These are phyloP conservation scores for Homarus americanus DNA, from an alignment of 1,140 invertebrate species.

Conservation along the genomic window DNA sequence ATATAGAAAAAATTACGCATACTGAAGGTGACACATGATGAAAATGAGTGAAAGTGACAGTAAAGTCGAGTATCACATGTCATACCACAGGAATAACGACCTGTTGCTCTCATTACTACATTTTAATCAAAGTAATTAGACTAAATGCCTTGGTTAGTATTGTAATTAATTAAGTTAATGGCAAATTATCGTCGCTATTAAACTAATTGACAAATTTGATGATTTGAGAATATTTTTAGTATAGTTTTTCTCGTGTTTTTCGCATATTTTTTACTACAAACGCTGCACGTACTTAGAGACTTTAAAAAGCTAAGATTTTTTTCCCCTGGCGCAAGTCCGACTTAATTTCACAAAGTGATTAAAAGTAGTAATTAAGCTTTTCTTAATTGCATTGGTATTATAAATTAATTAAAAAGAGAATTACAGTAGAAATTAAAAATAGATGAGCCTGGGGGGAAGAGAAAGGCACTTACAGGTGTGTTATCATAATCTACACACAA, in stretches of 20 bases:
- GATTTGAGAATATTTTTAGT: not conserved
- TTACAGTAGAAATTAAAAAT: not conserved
- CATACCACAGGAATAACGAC: not conserved
- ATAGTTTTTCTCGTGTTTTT: no score
- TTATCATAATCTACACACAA: no score
- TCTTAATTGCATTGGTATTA: not conserved
- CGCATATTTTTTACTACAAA: not conserved
- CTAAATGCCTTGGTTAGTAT: constrained; percentile 55
- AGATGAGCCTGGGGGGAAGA: not conserved
- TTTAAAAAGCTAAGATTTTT: not conserved
- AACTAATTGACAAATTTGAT: constrained; percentile 54
- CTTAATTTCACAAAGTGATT: constrained; percentile 2
- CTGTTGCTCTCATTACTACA: constrained; percentile 31
- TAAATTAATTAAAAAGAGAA: constrained; percentile 3
- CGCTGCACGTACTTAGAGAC: not conserved
- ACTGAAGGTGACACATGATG: no score
- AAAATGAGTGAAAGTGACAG: not conserved
- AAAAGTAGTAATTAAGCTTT: not conserved
- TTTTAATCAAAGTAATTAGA: constrained; percentile 48
- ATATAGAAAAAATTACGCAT: no score
- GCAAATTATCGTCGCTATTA: constrained; percentile 49
- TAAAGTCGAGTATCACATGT: not conserved
- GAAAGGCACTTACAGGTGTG: no score
- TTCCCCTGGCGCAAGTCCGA: not conserved
- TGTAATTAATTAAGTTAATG: constrained; percentile 59